Percentiles rank a stretch among this genome's conserved stretches.
These are phyloP conservation scores for Norana najaformis DNA, from an alignment of 2,888 invertebrate species.

Conservation along the genomic window DNA sequence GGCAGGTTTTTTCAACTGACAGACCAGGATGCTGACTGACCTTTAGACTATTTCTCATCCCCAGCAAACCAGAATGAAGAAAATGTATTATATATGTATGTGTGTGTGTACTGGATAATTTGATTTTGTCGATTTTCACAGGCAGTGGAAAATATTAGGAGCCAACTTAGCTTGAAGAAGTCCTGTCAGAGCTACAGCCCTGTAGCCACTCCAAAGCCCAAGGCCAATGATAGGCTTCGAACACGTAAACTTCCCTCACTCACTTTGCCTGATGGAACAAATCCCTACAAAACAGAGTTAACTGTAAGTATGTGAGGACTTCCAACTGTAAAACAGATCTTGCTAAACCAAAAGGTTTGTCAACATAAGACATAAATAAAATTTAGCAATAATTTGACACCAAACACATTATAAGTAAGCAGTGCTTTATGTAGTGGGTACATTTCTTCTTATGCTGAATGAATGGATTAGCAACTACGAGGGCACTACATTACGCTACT, in stretches of 20 bases:
- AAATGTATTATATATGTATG: too few species aligned
- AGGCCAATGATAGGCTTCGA: conserved; percentile 30
- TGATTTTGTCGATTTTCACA: not conserved
- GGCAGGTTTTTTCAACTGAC: too few species aligned
- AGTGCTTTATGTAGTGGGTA: too few species aligned
- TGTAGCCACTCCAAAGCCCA: conserved; percentile 40
- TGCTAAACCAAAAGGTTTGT: not conserved
- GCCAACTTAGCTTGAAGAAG: not conserved
- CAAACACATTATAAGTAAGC: not conserved
- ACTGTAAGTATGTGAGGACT: conserved; percentile 20
- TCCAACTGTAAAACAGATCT: not conserved
- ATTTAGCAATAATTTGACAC: not conserved
- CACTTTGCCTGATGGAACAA: conserved; percentile 53
- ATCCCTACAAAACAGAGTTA: conserved; percentile 48
- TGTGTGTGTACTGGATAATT: too few species aligned
- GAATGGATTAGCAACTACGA: too few species aligned
- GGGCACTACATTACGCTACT: too few species aligned
- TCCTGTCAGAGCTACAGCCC: conserved; percentile 50
- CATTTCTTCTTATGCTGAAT: too few species aligned
- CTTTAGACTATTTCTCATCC: too few species aligned
- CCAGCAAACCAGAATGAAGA: too few species aligned
- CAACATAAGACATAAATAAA: too few species aligned
- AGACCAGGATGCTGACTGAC: too few species aligned
- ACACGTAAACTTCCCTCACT: conserved; percentile 45
- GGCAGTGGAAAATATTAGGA: not conserved